phyloP scores from a whole-genome alignment of 2,797 vertebrate genomes.

The Philypnodon macrostomus region DNA sequence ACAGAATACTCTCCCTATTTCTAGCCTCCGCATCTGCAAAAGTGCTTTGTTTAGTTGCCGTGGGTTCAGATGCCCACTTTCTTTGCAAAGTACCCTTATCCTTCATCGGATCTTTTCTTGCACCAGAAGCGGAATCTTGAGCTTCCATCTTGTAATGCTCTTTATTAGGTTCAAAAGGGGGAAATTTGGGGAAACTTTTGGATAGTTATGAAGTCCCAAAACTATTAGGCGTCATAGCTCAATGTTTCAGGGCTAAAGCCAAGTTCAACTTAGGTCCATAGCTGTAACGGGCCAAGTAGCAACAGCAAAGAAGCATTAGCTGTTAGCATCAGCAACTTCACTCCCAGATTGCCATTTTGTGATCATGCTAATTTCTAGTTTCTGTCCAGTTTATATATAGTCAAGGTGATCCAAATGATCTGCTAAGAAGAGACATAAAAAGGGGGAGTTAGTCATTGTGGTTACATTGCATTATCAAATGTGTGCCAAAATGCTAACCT shows the following conservation, averaged over 20 bases:
- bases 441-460: constrained; percentile 1
- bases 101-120: constrained; percentile 81
- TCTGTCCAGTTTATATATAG: constrained; percentile 47
- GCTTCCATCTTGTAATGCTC: constrained; percentile 85
- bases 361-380: constrained; percentile 37
- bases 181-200: constrained; percentile 35
- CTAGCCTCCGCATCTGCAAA: constrained; percentile 85
- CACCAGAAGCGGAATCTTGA: constrained; percentile 81
- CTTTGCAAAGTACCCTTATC: constrained; percentile 86
- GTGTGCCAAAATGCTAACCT: constrained; percentile 30
- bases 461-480: background rate
- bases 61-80: constrained; percentile 90
- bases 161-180: constrained; percentile 31
- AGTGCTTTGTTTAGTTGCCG: constrained; percentile 86
- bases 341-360: constrained; percentile 45
- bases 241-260: constrained; percentile 75
- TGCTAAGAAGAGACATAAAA: constrained; percentile 22
- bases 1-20: constrained; percentile 83
- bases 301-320: constrained; percentile 25
- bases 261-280: constrained; percentile 82
- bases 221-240: constrained; percentile 63
- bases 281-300: constrained; percentile 62
- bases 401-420: constrained; percentile 37
- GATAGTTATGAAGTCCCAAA: constrained; percentile 56
- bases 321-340: constrained; percentile 55